These are phyloP conservation scores for Proterorhinus semilunaris DNA, from an alignment of 2,113 vertebrate genomes.

Conservation along the genomic window DNA sequence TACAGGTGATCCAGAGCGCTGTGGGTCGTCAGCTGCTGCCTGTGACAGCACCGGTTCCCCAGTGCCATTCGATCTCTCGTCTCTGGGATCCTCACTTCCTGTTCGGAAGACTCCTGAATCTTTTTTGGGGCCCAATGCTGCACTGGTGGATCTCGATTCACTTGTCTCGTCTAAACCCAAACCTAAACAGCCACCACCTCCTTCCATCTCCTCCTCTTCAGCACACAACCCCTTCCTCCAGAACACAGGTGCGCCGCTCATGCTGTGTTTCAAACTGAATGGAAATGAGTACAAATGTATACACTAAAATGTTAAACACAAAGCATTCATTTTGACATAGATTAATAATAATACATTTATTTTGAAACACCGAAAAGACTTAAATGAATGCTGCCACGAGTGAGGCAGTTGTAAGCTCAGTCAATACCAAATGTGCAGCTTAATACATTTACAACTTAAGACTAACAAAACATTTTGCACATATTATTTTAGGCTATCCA, in stretches of 20 bases:
- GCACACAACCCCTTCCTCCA: slow-evolving; percentile 88
- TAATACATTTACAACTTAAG: no score
- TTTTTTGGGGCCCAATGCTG: slow-evolving; percentile 89
- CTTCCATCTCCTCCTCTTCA: slow-evolving; percentile 74
- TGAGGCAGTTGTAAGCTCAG: no score
- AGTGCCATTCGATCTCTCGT: slow-evolving; percentile 80
- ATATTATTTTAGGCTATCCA: no score
- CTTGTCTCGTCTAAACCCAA: slow-evolving; percentile 84
- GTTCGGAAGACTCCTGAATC: slow-evolving; percentile 89
- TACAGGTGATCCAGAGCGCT: slow-evolving; percentile 71
- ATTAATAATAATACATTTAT: no score
- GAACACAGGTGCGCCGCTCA: slow-evolving; percentile 71
- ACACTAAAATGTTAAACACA: no score
- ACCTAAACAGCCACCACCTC: slow-evolving; percentile 76
- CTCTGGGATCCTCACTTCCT: slow-evolving; percentile 81
- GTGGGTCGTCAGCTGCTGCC: slow-evolving; percentile 61
- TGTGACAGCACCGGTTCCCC: slow-evolving; percentile 75
- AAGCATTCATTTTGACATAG: no score
- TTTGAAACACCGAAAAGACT: no score
- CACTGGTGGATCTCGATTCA: slow-evolving; percentile 89
- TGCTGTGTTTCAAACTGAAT: no score
- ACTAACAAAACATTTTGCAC: no score
- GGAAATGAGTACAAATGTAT: no score
- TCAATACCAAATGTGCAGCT: no score
- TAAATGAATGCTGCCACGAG: no score